phyloP scores from a whole-genome alignment of 2,888 invertebrate species.

The Cantharis rufa region DNA sequence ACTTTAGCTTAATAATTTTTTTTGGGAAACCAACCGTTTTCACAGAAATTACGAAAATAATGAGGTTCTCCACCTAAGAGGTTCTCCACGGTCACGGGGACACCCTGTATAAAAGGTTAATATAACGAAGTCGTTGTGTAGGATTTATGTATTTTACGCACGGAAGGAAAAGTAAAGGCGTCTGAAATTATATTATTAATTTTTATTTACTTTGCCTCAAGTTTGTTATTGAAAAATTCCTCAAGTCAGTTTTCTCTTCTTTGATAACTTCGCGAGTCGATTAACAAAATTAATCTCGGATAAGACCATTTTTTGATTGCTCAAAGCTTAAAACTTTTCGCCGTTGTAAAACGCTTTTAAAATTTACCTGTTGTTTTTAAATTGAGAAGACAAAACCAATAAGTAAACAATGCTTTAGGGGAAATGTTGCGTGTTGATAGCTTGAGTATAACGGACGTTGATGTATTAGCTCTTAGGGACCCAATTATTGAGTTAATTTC shows the following conservation, averaged over 20 bases:
- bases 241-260: not conserved
- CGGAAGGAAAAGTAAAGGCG: not conserved
- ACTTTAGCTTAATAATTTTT: too few relatives aligned
- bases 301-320: not conserved
- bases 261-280: not conserved
- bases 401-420: not conserved
- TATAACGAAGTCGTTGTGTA: not conserved
- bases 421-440: not conserved
- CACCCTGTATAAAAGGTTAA: too few relatives aligned
- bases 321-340: not conserved
- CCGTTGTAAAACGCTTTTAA: not conserved
- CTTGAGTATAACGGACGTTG: not conserved
- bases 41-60: too few relatives aligned
- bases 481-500: not conserved
- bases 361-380: not conserved
- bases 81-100: too few relatives aligned
- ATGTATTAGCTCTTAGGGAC: not conserved
- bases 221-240: not conserved
- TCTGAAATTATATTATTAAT: not conserved
- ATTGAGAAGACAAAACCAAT: not conserved
- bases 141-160: not conserved
- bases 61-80: too few relatives aligned
- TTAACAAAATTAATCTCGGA: not conserved
- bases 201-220: not conserved
- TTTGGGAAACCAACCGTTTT: too few relatives aligned